A percentile compares a stretch with the other conserved stretches of the same genome.
Evolutionary conservation across 2,888 invertebrate species (phyloP).

Genomic region (Caenorhabditis sp.): DNA sequence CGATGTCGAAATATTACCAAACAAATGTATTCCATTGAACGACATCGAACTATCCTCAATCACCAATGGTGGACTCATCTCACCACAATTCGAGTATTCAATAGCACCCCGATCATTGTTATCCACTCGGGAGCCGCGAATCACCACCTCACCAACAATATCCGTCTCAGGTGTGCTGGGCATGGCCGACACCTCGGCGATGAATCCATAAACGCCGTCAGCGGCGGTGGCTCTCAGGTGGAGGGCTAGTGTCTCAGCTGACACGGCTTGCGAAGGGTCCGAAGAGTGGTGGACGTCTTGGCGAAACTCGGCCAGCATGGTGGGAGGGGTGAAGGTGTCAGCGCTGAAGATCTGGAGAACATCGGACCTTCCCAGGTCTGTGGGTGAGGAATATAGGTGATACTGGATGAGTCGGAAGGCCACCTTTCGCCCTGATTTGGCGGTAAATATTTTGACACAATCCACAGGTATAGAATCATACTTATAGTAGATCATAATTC

Average conservation of each 20-base stretch:
- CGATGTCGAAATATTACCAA: constrained; percentile 92
- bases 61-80: constrained; percentile 50
- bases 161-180: constrained; percentile 75
- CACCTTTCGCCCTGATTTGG: constrained; percentile 78
- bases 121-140: constrained; percentile 56
- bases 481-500: constrained; percentile 85
- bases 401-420: constrained; percentile 80
- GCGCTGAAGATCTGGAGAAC: constrained; percentile 62
- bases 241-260: constrained; percentile 78
- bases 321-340: constrained; percentile 48
- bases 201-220: constrained; percentile 90
- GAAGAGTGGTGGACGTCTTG: constrained; percentile 13
- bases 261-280: constrained; percentile 34
- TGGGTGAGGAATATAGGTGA: constrained; percentile 61
- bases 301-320: constrained; percentile 52
- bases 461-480: constrained; percentile 95
- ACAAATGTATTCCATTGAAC: constrained; percentile 86
- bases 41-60: constrained; percentile 80
- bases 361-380: constrained; percentile 64
- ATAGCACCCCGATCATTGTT: constrained; percentile 67
- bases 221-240: constrained; percentile 93
- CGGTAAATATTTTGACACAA: constrained; percentile 90
- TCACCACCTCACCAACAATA: constrained; percentile 58
- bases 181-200: constrained; percentile 92
- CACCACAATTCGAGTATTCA: constrained; percentile 57